Base-by-base conservation (phyloP, 2,888 invertebrate genomes). In the Anorthoa munda region DNA sequence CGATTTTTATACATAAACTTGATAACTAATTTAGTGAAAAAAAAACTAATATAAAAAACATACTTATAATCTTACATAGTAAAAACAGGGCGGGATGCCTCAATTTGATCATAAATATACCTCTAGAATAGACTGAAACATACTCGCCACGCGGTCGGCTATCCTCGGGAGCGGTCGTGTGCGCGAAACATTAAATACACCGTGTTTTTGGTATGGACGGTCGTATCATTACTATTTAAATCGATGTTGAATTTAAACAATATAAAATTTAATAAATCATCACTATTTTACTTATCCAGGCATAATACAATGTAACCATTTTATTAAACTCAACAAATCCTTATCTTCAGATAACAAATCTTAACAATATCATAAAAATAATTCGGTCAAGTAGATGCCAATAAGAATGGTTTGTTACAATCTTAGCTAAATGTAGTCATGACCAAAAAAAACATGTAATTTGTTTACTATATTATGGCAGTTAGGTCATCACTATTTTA, bases 331-430 rank as follows among this genome's bases (percentile, higher is more conserved):
- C 46, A 72, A 78, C 39, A 65, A 64, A 78, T 48, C n/a, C 31
- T 56, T 55, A 72, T 79, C 79, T 79, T 55, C 4, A 60, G 51
- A 48, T 60, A 72, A 60, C 48, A 68, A 68, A 77, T 75, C 26
- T 26, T 60, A 46, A 21, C 48, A 58, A 55, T 45, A 70, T 46
- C 53, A 69, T 66, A 63, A 82, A 81, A 61, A 79, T 46, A 59
- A 59, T 21, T 80, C 2, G 53, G 64, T 78, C 59, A 71, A 63
- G 9, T 55, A 55, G 1, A 68, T 48, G n/a, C 50, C 59, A 66
- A 71, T 55, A 18, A 26, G 2, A 61, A 66, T 45, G 51, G 15
- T 13, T 51, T 23, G 3, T 45, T 21, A 17, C 26, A 31, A 63
- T 61, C 3, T 23, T 23, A 0, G 0, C 51, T 59, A 48, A 45